A percentile compares a stretch with the other conserved stretches of the same genome.
Evolutionary conservation across 2,113 vertebrate genomes (phyloP).

Genomic region (Triplophysa dalaica): DNA sequence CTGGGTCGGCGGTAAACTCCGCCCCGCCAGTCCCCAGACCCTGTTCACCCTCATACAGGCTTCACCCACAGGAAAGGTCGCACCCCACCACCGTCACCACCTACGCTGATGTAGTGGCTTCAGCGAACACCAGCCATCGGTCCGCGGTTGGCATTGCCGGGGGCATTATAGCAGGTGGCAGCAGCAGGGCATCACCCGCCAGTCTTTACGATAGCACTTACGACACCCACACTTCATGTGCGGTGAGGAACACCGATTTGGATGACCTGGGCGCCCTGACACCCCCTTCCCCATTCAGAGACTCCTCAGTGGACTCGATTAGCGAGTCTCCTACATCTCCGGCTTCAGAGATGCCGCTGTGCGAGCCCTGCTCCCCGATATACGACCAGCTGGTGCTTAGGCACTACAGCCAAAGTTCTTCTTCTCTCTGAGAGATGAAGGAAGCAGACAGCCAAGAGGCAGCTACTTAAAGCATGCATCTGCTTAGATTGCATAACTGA

Average conservation of each 20-base stretch:
- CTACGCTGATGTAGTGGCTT: constrained; percentile 84
- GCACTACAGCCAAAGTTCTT: constrained; percentile 97
- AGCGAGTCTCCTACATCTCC: constrained; percentile 85
- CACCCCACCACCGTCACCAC: constrained; percentile 85
- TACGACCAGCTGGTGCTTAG: constrained; percentile 91
- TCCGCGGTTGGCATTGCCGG: constrained; percentile 65
- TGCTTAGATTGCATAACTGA: constrained; percentile 10
- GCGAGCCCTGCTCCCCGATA: constrained; percentile 81
- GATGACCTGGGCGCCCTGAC: constrained; percentile 90
- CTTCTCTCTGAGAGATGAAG: constrained; percentile 75
- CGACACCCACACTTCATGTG: constrained; percentile 62
- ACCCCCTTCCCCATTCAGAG: constrained; percentile 95
- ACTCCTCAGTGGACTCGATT: constrained; percentile 87
- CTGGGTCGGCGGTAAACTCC: constrained; percentile 60
- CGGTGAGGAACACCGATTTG: constrained; percentile 72
- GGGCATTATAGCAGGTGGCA: constrained; percentile 76
- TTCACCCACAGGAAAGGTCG: constrained; percentile 80
- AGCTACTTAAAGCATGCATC: constrained; percentile 9
- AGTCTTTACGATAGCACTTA: constrained; percentile 68
- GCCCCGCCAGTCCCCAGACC: constrained; percentile 65
- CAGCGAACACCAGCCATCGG: constrained; percentile 75
- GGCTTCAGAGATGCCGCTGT: constrained; percentile 82
- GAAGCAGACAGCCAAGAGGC: constrained; percentile 6
- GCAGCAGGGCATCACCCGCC: constrained; percentile 71
- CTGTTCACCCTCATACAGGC: constrained; percentile 77